Conservation (phyloP, 2,888 invertebrate genomes). For the Adela reaumurella region DNA sequence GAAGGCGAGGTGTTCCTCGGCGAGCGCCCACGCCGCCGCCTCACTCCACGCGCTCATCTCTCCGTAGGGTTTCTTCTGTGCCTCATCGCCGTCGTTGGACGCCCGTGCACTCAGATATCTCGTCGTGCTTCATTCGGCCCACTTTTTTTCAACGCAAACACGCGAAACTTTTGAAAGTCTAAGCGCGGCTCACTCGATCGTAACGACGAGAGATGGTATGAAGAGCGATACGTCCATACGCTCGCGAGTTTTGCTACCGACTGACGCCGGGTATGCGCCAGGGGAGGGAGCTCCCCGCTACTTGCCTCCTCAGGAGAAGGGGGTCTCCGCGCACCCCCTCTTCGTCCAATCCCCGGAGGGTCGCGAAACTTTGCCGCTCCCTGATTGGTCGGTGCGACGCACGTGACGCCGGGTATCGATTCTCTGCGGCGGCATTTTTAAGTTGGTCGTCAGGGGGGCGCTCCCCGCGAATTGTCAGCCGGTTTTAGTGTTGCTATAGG, state of each 20-base stretch:
- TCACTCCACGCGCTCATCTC: conserved; percentile 52
- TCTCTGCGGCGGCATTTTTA: not conserved
- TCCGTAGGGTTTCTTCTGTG: conserved; percentile 8
- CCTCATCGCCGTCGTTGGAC: not conserved
- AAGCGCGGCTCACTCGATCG: conserved; percentile 3
- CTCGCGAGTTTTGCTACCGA: not conserved
- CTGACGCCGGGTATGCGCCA: not conserved
- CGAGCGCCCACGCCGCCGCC: conserved; percentile 42
- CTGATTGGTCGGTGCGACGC: not conserved
- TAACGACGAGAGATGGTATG: not conserved
- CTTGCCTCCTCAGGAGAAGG: not conserved
- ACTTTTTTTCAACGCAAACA: not conserved
- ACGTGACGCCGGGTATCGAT: not conserved
- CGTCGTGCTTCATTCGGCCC: conserved; percentile 1
- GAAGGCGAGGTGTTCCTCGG: conserved; percentile 42
- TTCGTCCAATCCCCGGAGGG: not conserved
- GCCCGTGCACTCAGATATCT: not conserved
- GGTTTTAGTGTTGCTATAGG: not conserved
- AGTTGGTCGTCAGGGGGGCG: not conserved
- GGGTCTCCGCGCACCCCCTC: not conserved
- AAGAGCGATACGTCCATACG: not conserved
- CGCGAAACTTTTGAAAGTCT: not conserved
- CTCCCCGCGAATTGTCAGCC: not conserved
- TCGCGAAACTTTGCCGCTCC: not conserved
- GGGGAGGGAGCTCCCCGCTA: not conserved